Conservation (phyloP, 2,113 vertebrate species). For the Crotalus tigris region DNA sequence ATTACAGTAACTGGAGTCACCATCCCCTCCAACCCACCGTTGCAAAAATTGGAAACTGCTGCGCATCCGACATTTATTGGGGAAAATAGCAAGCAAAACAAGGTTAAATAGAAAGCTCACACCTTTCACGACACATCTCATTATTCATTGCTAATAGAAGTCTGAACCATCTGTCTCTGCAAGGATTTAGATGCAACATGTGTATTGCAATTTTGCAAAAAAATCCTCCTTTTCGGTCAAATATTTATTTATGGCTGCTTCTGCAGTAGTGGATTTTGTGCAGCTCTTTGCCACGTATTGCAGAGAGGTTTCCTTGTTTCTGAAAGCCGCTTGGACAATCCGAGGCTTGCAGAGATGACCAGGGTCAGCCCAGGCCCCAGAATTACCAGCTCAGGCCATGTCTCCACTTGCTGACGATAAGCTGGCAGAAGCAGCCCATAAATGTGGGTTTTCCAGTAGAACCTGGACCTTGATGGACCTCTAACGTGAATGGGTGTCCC, state of each 20-base stretch:
- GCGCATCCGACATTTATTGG: slow-evolving; percentile 44
- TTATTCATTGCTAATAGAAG: slow-evolving; percentile 69
- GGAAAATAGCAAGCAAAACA: slow-evolving; percentile 45
- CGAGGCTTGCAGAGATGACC: accelerated
- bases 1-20: slow-evolving; percentile 19
- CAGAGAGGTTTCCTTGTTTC: slow-evolving; percentile 8
- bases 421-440: background rate
- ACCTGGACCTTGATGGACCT: background rate
- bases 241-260: slow-evolving; percentile 41
- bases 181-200: slow-evolving; percentile 53
- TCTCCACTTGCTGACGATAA: background rate
- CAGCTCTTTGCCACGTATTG: background rate
- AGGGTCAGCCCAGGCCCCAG: background rate
- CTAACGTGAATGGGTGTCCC: background rate
- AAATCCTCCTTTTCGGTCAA: background rate
- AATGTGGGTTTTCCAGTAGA: background rate
- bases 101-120: slow-evolving; percentile 66
- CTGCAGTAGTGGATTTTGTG: background rate
- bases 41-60: slow-evolving; percentile 45
- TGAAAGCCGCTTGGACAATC: background rate
- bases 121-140: slow-evolving; percentile 64
- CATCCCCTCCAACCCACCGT: slow-evolving; percentile 12
- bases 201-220: slow-evolving; percentile 49
- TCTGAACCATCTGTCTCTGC: slow-evolving; percentile 63
- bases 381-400: accelerated